Conservation (phyloP, 2,113 vertebrate genomes). For the Clupea harengus region DNA sequence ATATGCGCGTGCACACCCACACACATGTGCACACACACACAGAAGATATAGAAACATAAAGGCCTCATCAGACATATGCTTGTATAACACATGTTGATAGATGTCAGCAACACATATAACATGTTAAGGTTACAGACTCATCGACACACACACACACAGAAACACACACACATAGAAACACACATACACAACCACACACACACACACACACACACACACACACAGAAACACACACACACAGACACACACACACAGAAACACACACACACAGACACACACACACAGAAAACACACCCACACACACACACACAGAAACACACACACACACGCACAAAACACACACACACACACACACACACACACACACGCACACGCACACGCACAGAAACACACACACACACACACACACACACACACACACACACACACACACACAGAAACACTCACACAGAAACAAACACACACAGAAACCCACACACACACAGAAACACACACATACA, state of each 20-base stretch:
- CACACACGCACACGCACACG: neutral
- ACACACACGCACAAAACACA: slow-evolving; percentile 44
- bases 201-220: neutral
- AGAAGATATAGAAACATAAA: neutral
- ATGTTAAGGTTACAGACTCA: no score
- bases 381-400: slow-evolving; percentile 46
- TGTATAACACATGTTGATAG: no score
- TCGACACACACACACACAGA: slow-evolving; percentile 21
- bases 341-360: slow-evolving; percentile 50
- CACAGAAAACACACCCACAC: neutral
- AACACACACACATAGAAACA: slow-evolving; percentile 9
- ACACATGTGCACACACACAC: slow-evolving; percentile 19
- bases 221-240: slow-evolving; percentile 42
- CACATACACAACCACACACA: neutral
- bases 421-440: slow-evolving; percentile 52
- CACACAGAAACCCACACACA: neutral
- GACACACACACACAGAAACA: slow-evolving; percentile 49
- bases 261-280: slow-evolving; percentile 15
- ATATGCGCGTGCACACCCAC: slow-evolving; percentile 17
- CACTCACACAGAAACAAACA: slow-evolving; percentile 11
- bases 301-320: neutral
- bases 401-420: neutral
- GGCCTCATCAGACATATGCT: no score
- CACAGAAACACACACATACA: no score
- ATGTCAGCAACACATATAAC: no score